Conservation (phyloP, 2,113 vertebrate genomes). For the Catharus fuscescens region DNA sequence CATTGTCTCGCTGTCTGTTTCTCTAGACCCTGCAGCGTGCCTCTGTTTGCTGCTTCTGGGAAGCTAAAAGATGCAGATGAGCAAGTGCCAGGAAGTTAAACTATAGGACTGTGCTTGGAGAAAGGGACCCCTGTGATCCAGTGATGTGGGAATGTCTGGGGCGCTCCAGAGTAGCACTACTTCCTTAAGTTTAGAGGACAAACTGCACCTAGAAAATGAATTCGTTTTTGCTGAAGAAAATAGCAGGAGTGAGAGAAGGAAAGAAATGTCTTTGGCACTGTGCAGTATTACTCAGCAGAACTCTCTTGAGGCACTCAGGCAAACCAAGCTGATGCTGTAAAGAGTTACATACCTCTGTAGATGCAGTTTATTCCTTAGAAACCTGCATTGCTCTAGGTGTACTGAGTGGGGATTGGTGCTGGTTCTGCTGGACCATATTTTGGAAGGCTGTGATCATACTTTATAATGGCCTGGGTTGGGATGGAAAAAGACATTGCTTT, state of each 20-base stretch:
- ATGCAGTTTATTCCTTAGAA: background rate
- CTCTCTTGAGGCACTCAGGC: background rate
- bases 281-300: background rate
- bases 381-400: background rate
- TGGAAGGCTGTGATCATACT: background rate
- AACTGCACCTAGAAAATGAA: background rate
- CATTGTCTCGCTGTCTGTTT: background rate
- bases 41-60: background rate
- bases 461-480: background rate
- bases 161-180: background rate
- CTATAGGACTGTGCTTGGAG: background rate
- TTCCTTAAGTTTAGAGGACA: background rate
- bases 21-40: accelerated
- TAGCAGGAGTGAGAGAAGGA: background rate
- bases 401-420: background rate
- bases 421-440: background rate
- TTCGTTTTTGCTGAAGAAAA: background rate
- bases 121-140: background rate
- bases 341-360: background rate
- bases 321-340: background rate
- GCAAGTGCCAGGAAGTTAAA: background rate
- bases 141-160: background rate
- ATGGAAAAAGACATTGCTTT: background rate
- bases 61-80: background rate
- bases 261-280: background rate